Evolutionary conservation across 2,888 invertebrate species (phyloP), one percentile per base, ranked within the genome.

Genomic region (Athalia rosae): DNA sequence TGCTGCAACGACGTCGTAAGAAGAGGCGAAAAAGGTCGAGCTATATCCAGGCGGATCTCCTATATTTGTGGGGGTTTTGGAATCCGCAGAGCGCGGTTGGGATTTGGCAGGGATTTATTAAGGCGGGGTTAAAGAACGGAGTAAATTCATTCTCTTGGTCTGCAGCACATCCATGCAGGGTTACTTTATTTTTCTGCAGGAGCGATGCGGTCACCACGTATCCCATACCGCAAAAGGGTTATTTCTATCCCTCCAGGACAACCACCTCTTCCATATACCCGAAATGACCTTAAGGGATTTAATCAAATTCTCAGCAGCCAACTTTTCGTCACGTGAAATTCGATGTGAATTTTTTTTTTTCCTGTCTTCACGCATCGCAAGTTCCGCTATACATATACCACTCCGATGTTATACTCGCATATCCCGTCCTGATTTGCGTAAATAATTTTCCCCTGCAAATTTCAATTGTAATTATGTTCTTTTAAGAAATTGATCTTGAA

Each of bases 71-170:
- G 66, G 66, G 48, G 66, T 11, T 66, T 66, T 13, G 15, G 66
- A 66, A 66, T 66, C 48, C 66, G 15, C 28, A 28, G 28, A 28
- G 28, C 28, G 66, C 15, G 66, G 66, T 66, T 6, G 66, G 66
- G 66, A 66, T 66, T 66, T 66, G 66, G 66, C 66, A 66, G 47
- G 66, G 66, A 66, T 66, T 66, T 66, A 66, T 66, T 66, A 66
- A 66, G 48, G 66, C 48, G 66, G 66, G 66, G 66, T 66, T 45
- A 66, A 66, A 66, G 66, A 66, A 66, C 66, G 43, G 66, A 66
- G 66, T 66, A 66, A 66, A 66, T 66, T 66, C 48, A 66, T 66
- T 66, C 66, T 48, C n/a, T 66, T 4, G 7, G 66, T 13, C 66
- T 45, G 9, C 47, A 28, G 28, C 28, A 28, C 28, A 28, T 28